phyloP scores from a whole-genome alignment of 2,888 invertebrate genomes.

The Temnothorax unifasciatus region DNA sequence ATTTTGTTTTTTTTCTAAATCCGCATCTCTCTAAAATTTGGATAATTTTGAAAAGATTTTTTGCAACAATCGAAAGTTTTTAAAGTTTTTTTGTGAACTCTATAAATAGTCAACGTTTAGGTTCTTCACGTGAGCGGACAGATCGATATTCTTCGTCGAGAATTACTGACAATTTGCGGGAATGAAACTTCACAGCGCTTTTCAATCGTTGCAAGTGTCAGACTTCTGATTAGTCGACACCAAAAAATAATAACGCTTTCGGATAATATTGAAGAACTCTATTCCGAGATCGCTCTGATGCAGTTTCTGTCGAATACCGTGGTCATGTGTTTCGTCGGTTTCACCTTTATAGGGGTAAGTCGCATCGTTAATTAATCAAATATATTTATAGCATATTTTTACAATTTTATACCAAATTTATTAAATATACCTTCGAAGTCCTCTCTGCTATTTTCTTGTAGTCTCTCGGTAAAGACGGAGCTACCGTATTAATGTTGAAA shows the following conservation, averaged over 20 bases:
- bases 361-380: not conserved
- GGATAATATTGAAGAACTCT: conserved; percentile 67
- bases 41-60: not conserved
- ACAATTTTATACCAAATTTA: not conserved
- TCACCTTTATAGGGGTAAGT: conserved; percentile 71
- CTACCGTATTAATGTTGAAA: conserved; percentile 38
- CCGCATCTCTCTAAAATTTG: not conserved
- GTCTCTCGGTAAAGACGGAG: conserved; percentile 31
- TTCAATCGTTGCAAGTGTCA: not conserved
- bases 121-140: conserved; percentile 53
- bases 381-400: not conserved
- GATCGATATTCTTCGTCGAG: conserved; percentile 50
- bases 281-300: conserved; percentile 67
- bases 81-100: not conserved
- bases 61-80: not conserved
- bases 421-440: not conserved
- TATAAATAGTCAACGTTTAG: conserved; percentile 22
- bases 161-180: not conserved
- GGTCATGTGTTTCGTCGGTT: conserved; percentile 70
- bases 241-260: conserved; percentile 64
- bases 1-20: not conserved
- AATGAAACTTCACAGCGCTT: not conserved
- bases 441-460: not conserved
- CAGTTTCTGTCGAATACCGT: conserved; percentile 70
- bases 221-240: conserved; percentile 57